These are phyloP conservation scores for Napeogenes sylphis DNA, from an alignment of 2,888 invertebrate genomes.

Conservation along the genomic window DNA sequence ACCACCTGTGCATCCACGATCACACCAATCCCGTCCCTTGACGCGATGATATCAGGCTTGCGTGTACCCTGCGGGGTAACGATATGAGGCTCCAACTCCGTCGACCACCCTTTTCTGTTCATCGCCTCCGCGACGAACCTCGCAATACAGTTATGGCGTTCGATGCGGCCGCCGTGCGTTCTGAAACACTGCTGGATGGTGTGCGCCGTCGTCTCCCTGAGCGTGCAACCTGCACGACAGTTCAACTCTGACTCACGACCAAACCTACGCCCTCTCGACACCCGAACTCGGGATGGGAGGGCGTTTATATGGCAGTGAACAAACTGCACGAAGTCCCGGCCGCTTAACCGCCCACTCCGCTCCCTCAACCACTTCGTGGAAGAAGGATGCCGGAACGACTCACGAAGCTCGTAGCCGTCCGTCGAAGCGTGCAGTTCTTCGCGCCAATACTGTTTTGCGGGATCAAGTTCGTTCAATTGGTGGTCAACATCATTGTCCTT, in stretches of 20 bases:
- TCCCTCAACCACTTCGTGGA: slow-evolving; percentile 30
- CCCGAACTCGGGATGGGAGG: slow-evolving; percentile 37
- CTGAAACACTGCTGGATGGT: slow-evolving; percentile 34
- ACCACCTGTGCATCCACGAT: slow-evolving; percentile 48
- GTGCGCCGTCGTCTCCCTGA: slow-evolving; percentile 40
- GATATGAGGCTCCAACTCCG: slow-evolving; percentile 36
- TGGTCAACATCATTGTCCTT: neutral
- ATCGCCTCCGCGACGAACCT: slow-evolving; percentile 33
- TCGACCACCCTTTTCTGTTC: slow-evolving; percentile 33
- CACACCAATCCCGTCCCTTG: slow-evolving; percentile 30
- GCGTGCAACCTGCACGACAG: slow-evolving; percentile 41
- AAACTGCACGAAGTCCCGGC: slow-evolving; percentile 42
- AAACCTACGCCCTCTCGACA: slow-evolving; percentile 22
- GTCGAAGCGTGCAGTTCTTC: slow-evolving; percentile 13
- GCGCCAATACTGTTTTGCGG: slow-evolving; percentile 11
- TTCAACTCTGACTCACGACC: slow-evolving; percentile 29
- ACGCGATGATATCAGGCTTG: slow-evolving; percentile 44
- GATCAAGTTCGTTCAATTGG: neutral
- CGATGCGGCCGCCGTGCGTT: slow-evolving; percentile 45
- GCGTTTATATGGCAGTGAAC: slow-evolving; percentile 40
- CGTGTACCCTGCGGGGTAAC: slow-evolving; percentile 35
- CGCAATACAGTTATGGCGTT: slow-evolving; percentile 41
- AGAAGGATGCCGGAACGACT: slow-evolving; percentile 14
- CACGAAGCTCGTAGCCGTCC: slow-evolving; percentile 12
- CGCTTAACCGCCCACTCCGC: slow-evolving; percentile 23